These are phyloP conservation scores for Saccopteryx bilineata DNA, from an alignment of 2,113 vertebrate species.

Conservation along the genomic window DNA sequence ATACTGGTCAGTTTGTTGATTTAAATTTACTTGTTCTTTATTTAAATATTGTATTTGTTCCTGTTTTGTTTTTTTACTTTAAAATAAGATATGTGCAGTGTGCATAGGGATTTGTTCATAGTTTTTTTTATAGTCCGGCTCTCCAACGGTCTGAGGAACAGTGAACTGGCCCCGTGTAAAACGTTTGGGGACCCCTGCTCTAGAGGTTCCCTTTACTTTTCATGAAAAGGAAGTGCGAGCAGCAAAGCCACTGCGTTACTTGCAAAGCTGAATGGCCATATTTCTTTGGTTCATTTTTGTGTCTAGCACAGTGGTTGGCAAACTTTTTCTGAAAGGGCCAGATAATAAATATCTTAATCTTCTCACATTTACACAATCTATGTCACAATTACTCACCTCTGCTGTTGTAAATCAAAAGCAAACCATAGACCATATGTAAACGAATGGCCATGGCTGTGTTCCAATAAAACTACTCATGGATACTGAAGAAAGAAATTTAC, in stretches of 20 bases:
- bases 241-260: neutral
- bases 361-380: neutral
- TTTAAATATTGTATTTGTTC: no score
- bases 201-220: slow-evolving; percentile 8
- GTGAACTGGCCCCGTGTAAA: no score
- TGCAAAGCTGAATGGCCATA: neutral
- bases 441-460: neutral
- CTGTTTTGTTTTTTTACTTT: no score
- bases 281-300: neutral
- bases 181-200: no score
- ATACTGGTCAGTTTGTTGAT: no score
- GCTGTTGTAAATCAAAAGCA: neutral
- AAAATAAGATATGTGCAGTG: no score
- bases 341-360: neutral
- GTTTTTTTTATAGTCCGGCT: no score
- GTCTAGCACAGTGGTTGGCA: neutral
- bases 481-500: neutral
- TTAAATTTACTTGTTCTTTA: no score
- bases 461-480: neutral
- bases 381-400: neutral
- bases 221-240: neutral
- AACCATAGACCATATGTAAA: neutral
- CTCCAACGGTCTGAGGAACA: no score
- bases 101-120: no score
- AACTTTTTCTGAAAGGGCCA: neutral